Percentiles rank a stretch among this genome's conserved stretches.
These are phyloP conservation scores for Campaea margaritaria DNA, from an alignment of 2,888 invertebrate genomes.

Conservation along the genomic window DNA sequence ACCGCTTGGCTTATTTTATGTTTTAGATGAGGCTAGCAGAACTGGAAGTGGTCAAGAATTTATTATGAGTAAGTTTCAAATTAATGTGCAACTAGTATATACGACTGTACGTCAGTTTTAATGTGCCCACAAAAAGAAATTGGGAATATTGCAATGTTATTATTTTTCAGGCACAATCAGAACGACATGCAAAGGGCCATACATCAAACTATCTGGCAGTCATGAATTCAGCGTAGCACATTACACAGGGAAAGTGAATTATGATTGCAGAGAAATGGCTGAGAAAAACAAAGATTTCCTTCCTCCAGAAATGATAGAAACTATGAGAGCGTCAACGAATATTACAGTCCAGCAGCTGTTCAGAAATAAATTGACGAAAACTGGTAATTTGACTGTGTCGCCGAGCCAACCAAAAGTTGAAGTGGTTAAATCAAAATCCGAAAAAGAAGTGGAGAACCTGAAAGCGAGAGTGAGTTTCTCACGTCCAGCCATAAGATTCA, in stretches of 20 bases:
- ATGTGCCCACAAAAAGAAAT: not conserved
- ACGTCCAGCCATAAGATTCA: not conserved
- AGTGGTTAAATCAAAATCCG: slow-evolving; percentile 69
- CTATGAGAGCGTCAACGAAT: slow-evolving; percentile 91
- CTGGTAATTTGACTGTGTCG: slow-evolving; percentile 91
- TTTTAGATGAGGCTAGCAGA: slow-evolving; percentile 95
- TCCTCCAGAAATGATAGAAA: slow-evolving; percentile 95
- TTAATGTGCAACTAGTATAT: slow-evolving; percentile 11
- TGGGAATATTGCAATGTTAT: not conserved
- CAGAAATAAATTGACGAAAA: slow-evolving; percentile 92
- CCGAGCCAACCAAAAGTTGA: slow-evolving; percentile 68
- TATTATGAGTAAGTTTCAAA: slow-evolving; percentile 86
- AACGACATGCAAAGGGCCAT: slow-evolving; percentile 80
- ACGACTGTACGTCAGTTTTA: not conserved
- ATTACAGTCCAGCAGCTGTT: slow-evolving; percentile 91
- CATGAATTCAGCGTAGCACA: slow-evolving; percentile 94
- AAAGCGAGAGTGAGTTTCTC: slow-evolving; percentile 80
- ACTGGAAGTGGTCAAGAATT: slow-evolving; percentile 88
- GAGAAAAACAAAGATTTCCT: slow-evolving; percentile 96
- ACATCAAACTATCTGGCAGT: slow-evolving; percentile 83
- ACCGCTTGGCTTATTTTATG: slow-evolving; percentile 92
- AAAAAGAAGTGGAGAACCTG: slow-evolving; percentile 76
- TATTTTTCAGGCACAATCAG: slow-evolving; percentile 80
- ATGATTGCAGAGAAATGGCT: slow-evolving; percentile 93
- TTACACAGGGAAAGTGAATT: slow-evolving; percentile 95